A percentile compares a stretch with the other conserved stretches of the same genome.
Conservation (phyloP, 30 jellyfish, hydroid and myxozoan genomes). For the Turritopsis dohrnii region DNA sequence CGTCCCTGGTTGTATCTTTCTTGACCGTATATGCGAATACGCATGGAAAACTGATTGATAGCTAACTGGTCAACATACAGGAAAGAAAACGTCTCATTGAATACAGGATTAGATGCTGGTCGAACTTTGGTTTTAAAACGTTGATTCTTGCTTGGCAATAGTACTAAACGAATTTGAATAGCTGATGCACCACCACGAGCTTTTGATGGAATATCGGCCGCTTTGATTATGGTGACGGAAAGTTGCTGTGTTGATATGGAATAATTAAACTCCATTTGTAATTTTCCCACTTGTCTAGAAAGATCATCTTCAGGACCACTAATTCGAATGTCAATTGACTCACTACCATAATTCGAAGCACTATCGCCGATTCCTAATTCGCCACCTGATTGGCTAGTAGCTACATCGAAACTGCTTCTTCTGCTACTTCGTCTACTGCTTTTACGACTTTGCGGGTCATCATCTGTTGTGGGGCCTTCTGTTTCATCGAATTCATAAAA, state of each 20-base stretch:
- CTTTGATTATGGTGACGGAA: slow-evolving; percentile 58
- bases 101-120: slow-evolving; percentile 89
- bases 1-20: slow-evolving; percentile 80
- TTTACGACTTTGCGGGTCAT: slow-evolving; percentile 67
- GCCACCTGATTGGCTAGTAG: slow-evolving; percentile 75
- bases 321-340: slow-evolving; percentile 60
- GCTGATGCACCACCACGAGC: slow-evolving; percentile 98
- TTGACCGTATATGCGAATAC: slow-evolving; percentile 84
- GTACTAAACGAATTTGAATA: slow-evolving; percentile 79
- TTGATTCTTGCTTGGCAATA: slow-evolving; percentile 61
- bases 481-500: slow-evolving; percentile 73
- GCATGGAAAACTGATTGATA: slow-evolving; percentile 49
- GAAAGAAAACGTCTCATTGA: slow-evolving; percentile 81
- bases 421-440: slow-evolving; percentile 88
- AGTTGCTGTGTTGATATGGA: slow-evolving; percentile 65
- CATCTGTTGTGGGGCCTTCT: slow-evolving; percentile 80
- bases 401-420: slow-evolving; percentile 76
- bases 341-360: slow-evolving; percentile 83
- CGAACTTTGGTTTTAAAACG: slow-evolving; percentile 88
- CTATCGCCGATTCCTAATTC: slow-evolving; percentile 79
- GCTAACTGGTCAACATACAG: slow-evolving; percentile 52
- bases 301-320: slow-evolving; percentile 82
- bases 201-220: slow-evolving; percentile 87
- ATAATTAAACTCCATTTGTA: slow-evolving; percentile 63
- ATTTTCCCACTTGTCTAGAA: slow-evolving; percentile 61